Conservation (phyloP, 1,140 invertebrate genomes). For the Bicyclus anynana region DNA sequence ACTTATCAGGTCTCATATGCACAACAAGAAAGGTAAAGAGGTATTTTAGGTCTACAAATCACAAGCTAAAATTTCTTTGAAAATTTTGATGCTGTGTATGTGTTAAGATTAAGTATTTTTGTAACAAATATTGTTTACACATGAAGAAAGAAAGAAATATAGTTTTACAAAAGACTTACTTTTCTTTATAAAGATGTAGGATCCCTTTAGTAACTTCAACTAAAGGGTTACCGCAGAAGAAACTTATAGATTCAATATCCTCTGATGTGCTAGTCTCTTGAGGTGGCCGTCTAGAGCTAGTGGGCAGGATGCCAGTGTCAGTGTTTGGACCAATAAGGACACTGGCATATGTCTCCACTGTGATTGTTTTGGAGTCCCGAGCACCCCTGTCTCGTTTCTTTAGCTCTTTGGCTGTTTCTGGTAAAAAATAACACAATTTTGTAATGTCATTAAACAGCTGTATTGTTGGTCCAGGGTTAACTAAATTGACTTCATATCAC, state of each 20-base stretch:
- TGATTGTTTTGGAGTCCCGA: conserved; percentile 68
- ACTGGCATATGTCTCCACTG: conserved; percentile 74
- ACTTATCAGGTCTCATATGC: too few species aligned
- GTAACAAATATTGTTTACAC: too few species aligned
- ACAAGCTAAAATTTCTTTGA: too few species aligned
- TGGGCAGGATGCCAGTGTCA: conserved; percentile 59
- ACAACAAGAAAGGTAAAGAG: too few species aligned
- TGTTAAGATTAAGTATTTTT: too few species aligned
- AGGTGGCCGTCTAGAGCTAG: conserved; percentile 54
- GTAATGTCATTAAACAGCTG: neutral
- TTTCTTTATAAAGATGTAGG: conserved; percentile 97
- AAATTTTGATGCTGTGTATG: too few species aligned
- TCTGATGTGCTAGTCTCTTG: conserved; percentile 42
- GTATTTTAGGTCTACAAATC: too few species aligned
- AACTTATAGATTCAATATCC: conserved; percentile 83
- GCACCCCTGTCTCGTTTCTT: conserved; percentile 65
- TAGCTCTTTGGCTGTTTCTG: conserved; percentile 60
- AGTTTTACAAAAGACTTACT: too few species aligned
- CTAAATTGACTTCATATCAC: too few species aligned
- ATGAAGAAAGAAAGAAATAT: too few species aligned
- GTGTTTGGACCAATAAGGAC: conserved; percentile 50
- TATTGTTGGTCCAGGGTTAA: neutral
- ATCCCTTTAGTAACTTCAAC: conserved; percentile 98
- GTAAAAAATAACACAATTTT: too few species aligned
- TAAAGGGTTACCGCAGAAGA: conserved; percentile 97